Base-by-base conservation (phyloP, 2,888 invertebrate species). In the Gymnoscelis rufifasciata region DNA sequence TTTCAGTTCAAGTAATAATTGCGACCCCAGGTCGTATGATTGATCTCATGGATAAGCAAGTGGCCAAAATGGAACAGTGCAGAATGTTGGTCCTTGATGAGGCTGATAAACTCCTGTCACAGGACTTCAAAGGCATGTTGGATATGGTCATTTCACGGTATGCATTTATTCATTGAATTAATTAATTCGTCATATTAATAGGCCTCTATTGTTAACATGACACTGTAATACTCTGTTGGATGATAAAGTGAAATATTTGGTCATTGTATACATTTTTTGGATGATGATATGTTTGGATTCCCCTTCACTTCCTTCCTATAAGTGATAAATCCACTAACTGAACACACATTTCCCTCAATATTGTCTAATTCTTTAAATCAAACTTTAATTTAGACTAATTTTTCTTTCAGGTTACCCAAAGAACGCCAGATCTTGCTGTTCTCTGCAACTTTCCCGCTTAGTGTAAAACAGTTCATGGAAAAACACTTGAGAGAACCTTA, bases 1-100 rank as follows among this genome's bases (percentile, higher is more conserved):
- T 89, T 13, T 10, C 80, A 95, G 98, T 98, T 76, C 99, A 99
- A 91, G 93, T 98, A 62, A 97, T 99, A 72, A 98, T 99, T 78
- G 99, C 99, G 56, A 99, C 99, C 57, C 99, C 99, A 56, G 99
- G 99, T 67, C 94, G 99, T 83, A 99, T 99, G 89, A 92, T 99
- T 78, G 99, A 99, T 92, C 93, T 99, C 84, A 98, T 99, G 96
- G 99, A 99, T 89, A 99, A 99, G 87, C 94, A 95, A 81, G 92
- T 92, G 64, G 97, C 97, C 47, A 94, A 97, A 81, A 96, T 98
- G 93, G 94, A 96, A 66, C 93, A 97, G 72, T 99, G 99, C 91
- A 94, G 94, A 86, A 97, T 97, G 89, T 91, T 99, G 70, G 98
- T 99, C 64, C 91, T 99, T 71, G 99, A 99, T 90, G 99, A 99